Conservation (phyloP, 2,797 vertebrate species). For the Cheirogaleus major region DNA sequence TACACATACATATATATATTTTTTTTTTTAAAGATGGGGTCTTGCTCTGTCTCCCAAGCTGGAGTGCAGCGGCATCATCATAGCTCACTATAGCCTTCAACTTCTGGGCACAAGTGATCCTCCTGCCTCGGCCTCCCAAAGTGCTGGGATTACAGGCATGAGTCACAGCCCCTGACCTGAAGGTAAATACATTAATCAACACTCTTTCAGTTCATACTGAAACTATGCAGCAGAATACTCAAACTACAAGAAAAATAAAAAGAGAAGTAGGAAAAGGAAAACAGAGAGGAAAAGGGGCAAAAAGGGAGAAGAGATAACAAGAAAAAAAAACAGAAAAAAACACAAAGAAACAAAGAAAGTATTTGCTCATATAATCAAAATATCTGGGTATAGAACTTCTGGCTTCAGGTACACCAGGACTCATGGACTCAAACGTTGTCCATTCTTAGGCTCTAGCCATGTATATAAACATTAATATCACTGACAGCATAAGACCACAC, state of each 20-base stretch:
- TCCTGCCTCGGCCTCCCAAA: background rate
- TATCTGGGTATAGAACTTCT: background rate
- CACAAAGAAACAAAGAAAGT: background rate
- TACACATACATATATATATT: no score
- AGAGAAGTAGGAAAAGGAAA: accelerated
- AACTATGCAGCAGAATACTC: background rate
- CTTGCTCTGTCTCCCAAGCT: background rate
- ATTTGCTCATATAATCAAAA: background rate
- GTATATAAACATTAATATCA: background rate
- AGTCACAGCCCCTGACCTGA: background rate
- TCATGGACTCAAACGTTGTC: background rate
- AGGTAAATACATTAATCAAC: background rate
- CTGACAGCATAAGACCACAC: background rate
- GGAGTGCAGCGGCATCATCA: background rate
- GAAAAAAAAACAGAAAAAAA: no score
- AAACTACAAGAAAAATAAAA: background rate
- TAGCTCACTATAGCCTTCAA: background rate
- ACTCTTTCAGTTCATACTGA: background rate
- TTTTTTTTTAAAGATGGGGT: background rate
- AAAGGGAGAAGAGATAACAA: no score
- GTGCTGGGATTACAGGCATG: background rate
- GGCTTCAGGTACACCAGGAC: background rate
- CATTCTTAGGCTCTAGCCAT: background rate
- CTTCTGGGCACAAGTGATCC: background rate
- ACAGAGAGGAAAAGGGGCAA: accelerated